phyloP scores from a whole-genome alignment of 2,113 vertebrate species.

The Etia nguti region DNA sequence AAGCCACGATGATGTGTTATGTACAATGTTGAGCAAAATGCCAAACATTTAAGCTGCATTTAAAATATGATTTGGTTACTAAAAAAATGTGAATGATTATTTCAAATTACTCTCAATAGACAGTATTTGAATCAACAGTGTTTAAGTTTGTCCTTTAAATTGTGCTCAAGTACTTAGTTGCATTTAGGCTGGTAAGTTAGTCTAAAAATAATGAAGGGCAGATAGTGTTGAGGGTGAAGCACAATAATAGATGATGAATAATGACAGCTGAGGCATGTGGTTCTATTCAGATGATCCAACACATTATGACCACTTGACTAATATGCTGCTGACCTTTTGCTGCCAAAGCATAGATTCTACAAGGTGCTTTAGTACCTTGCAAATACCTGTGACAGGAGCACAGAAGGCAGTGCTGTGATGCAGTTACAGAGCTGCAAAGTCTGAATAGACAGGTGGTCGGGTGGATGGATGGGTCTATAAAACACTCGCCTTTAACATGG shows the following conservation, averaged over 20 bases:
- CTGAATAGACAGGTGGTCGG: background rate
- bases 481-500: background rate
- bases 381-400: background rate
- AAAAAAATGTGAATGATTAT: background rate
- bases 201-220: background rate
- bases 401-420: background rate
- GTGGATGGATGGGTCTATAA: background rate
- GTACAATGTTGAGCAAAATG: background rate
- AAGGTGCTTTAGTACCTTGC: background rate
- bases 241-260: fast-evolving
- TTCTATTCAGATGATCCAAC: background rate
- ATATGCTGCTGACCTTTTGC: background rate
- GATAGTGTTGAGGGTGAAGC: background rate
- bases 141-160: background rate
- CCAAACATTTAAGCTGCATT: background rate
- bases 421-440: background rate
- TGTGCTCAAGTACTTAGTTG: background rate
- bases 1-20: background rate
- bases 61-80: fast-evolving
- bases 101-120: background rate
- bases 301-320: too few relatives aligned
- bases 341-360: background rate
- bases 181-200: background rate
- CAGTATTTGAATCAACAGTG: background rate
- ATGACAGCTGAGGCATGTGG: fast-evolving